Conservation (phyloP, 2,888 invertebrate genomes). For the Lasioglossum calceatum region DNA sequence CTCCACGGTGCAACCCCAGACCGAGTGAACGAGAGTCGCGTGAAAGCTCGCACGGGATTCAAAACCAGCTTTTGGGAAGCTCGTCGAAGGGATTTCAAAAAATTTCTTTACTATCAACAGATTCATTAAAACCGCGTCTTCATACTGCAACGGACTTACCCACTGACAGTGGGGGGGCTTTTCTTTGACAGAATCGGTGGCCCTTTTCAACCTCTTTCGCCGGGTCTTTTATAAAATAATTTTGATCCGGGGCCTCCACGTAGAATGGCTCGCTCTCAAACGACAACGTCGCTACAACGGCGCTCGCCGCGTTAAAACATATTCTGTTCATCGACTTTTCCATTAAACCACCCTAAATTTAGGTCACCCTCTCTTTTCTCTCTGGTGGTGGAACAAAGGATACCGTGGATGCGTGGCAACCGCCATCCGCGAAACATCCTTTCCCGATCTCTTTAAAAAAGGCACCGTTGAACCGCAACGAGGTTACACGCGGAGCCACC, state of each 20-base stretch:
- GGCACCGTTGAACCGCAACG: constrained; percentile 37
- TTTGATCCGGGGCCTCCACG: too few species aligned
- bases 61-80: constrained; percentile 10
- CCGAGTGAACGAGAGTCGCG: constrained; percentile 22
- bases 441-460: constrained; percentile 27
- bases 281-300: constrained; percentile 8
- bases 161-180: background rate
- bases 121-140: background rate
- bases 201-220: background rate
- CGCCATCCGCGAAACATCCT: constrained; percentile 36
- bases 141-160: background rate
- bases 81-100: background rate
- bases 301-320: background rate
- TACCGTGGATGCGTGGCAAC: constrained; percentile 28
- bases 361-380: constrained; percentile 48
- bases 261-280: background rate
- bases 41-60: constrained; percentile 45
- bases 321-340: constrained; percentile 21
- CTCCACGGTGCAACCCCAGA: constrained; percentile 69
- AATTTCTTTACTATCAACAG: background rate
- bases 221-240: constrained; percentile 8
- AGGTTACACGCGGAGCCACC: constrained; percentile 31
- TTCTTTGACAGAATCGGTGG: background rate
- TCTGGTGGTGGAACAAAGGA: constrained; percentile 31
- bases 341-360: constrained; percentile 43